Base-by-base conservation (phyloP, 1,140 invertebrate species). In the Habropoda laboriosa region DNA sequence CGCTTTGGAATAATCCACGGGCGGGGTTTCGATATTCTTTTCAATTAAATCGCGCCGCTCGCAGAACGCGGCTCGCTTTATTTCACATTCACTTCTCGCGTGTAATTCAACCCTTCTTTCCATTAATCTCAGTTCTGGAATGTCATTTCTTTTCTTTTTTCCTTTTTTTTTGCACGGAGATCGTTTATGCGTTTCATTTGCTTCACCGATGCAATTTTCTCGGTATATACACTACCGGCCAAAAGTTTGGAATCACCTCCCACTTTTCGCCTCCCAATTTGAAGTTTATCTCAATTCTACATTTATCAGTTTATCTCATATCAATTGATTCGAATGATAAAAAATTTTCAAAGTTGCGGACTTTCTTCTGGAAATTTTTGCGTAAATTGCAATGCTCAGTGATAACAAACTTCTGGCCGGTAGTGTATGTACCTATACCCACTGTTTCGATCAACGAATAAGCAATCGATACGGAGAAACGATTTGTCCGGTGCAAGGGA, bases 61-160 rank as follows among this genome's bases (percentile, higher is more conserved):
- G 12, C 53, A 13, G 30, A 21, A 68, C 1, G n/a, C 27, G 5
- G 38, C 7, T n/a, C n/a, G 5, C 7, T 49, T 60, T 45, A 47
- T 49, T 70, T 70, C 60, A 77, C 32, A 78, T 51, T 78, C 45
- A 10, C 55, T 42, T 24, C 67, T 71, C 51, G 66, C 66, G 45
- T 78, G 66, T 60, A 78, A 78, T 78, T 71, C 40, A 78, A 71
- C 71, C 66, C n/a, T 71, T 78, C 66, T 71, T 71, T 78, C 75
- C 67, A 78, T 78, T 78, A 71, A 71, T 51, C 42, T 58, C n/a
- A n/a, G n/a, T n/a, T n/a, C n/a, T 61, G 32, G 42, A 30, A 47
- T 32, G 21, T 16, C n/a, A n/a, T n/a, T n/a, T n/a, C n/a, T n/a
- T n/a, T n/a, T n/a, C n/a, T n/a, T n/a, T n/a, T n/a, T n/a, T 4